These are phyloP conservation scores for Ramphastos sulfuratus DNA, from an alignment of 2,113 vertebrate genomes.

Conservation along the genomic window DNA sequence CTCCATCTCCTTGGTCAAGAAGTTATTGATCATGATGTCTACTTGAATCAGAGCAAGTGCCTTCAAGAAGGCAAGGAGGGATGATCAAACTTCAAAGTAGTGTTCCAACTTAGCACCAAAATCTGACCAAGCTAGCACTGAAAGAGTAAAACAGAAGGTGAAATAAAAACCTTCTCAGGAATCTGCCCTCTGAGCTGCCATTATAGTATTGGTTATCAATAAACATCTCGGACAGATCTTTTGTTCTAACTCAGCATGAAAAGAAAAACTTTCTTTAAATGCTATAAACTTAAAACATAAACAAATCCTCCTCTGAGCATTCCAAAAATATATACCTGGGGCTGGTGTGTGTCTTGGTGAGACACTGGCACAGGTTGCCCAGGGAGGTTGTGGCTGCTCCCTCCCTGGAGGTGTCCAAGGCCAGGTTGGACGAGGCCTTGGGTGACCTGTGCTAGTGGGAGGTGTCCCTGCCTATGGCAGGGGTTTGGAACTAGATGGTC, in stretches of 20 bases:
- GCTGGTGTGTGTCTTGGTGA: background rate
- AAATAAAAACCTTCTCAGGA: background rate
- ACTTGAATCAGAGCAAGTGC: background rate
- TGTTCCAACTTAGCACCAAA: background rate
- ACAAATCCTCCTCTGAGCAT: slow-evolving; percentile 77
- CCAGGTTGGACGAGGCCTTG: too few relatives aligned
- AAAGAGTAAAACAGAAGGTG: background rate
- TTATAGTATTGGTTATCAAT: background rate
- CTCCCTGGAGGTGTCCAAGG: too few relatives aligned
- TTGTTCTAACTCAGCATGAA: slow-evolving; percentile 86
- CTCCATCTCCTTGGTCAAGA: background rate
- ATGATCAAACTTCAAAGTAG: background rate
- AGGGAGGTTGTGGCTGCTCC: too few relatives aligned
- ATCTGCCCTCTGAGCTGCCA: background rate
- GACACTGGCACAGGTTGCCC: too few relatives aligned
- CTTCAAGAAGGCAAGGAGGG: background rate
- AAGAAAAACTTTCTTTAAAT: slow-evolving; percentile 85
- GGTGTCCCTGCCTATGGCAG: too few relatives aligned
- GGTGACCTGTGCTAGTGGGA: too few relatives aligned
- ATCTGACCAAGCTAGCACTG: background rate
- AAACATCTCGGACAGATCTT: slow-evolving; percentile 71
- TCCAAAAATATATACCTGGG: slow-evolving; percentile 69
- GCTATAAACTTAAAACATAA: slow-evolving; percentile 82
- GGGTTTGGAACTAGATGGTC: too few relatives aligned
- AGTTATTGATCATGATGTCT: background rate